Percentiles rank a stretch among this genome's conserved stretches.
Conservation (phyloP, 2,888 invertebrate genomes). For the Drosophila macrospina region DNA sequence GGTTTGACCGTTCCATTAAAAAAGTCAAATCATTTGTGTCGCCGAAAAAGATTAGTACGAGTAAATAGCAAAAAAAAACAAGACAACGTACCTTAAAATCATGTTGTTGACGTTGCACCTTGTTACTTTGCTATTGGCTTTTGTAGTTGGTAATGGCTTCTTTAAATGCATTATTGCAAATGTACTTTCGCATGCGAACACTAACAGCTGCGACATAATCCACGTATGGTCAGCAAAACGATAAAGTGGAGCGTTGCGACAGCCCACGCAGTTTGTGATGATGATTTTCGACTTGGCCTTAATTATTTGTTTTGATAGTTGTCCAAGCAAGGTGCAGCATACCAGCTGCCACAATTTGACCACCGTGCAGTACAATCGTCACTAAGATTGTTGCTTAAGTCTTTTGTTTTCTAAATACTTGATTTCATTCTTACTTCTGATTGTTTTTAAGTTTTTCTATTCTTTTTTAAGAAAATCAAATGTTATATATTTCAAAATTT, state of each 20-base stretch:
- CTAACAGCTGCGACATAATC: conserved; percentile 58
- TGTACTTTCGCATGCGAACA: conserved; percentile 46
- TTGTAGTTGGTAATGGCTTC: conserved; percentile 72
- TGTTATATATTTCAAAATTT: not conserved
- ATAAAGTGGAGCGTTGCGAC: conserved; percentile 47
- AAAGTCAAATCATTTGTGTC: conserved; percentile 49
- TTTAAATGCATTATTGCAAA: conserved; percentile 60
- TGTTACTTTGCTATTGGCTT: conserved; percentile 59
- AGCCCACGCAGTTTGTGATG: conserved; percentile 49
- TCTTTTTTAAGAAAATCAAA: not conserved
- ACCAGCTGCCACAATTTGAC: conserved; percentile 28
- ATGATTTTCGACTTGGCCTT: conserved; percentile 55
- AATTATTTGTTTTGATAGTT: conserved; percentile 48
- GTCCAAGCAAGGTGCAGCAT: conserved; percentile 39
- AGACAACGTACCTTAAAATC: conserved; percentile 81
- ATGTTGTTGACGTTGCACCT: conserved; percentile 78
- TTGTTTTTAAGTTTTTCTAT: not conserved
- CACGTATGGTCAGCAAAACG: conserved; percentile 61
- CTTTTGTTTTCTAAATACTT: conserved; percentile 50
- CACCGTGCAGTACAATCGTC: conserved; percentile 7
- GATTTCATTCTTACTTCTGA: not conserved
- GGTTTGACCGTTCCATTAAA: conserved; percentile 31
- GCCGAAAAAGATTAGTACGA: conserved; percentile 34
- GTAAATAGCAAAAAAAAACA: conserved; percentile 8
- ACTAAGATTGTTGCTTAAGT: conserved; percentile 68